Percentiles rank a stretch among this genome's conserved stretches.
Conservation (phyloP, 2,797 vertebrate genomes). For the Lateolabrax maculatus region DNA sequence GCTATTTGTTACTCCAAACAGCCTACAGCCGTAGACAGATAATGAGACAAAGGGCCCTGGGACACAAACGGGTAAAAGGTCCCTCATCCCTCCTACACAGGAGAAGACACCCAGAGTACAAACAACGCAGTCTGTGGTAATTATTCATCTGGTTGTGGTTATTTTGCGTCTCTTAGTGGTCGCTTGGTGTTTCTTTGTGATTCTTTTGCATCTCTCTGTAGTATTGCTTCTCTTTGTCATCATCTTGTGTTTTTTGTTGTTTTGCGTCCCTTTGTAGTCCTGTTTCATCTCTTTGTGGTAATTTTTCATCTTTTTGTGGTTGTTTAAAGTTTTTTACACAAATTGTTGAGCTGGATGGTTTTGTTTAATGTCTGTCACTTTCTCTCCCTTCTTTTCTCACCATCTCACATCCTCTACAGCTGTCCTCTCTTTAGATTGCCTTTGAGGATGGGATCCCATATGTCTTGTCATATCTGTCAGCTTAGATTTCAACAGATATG, state of each 20-base stretch:
- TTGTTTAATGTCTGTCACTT: not conserved
- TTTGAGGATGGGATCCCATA: constrained; percentile 6
- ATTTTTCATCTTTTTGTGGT: too few relatives aligned
- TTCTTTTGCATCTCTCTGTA: too few relatives aligned
- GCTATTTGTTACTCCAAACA: not conserved
- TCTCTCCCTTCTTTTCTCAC: not conserved
- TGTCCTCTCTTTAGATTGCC: not conserved
- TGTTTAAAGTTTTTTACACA: not conserved
- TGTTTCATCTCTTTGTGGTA: not conserved
- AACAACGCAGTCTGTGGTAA: not conserved
- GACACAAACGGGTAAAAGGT: not conserved
- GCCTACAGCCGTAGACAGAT: not conserved
- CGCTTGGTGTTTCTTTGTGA: not conserved
- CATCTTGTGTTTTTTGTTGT: too few relatives aligned
- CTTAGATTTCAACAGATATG: constrained; percentile 17
- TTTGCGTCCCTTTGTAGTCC: not conserved
- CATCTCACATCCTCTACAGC: not conserved
- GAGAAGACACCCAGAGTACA: not conserved
- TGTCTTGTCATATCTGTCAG: constrained; percentile 19
- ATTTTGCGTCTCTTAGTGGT: not conserved
- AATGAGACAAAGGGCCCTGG: not conserved
- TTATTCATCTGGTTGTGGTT: not conserved
- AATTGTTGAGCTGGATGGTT: too few relatives aligned
- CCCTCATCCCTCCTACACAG: not conserved
- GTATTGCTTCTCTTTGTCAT: too few relatives aligned